These are phyloP conservation scores for Trogon surrucura DNA, from an alignment of 2,113 vertebrate species.

Conservation along the genomic window DNA sequence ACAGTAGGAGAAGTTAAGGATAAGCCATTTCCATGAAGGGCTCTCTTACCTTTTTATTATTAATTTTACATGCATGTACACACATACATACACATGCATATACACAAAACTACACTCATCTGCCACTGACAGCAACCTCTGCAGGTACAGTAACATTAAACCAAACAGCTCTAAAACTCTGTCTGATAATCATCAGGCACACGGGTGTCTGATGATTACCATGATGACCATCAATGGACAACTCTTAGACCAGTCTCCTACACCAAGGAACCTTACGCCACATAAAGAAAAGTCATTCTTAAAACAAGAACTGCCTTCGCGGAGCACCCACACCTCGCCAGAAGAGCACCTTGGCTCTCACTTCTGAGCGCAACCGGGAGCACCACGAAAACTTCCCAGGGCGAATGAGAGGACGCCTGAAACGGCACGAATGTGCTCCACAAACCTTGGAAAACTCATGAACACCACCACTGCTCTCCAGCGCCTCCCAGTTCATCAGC, in stretches of 20 bases:
- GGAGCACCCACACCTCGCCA: not conserved
- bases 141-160: not conserved
- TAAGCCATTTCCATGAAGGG: not conserved
- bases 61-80: not conserved
- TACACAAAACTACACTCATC: not conserved
- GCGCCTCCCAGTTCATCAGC: not conserved
- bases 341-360: not conserved
- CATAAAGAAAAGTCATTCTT: not conserved
- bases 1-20: not conserved
- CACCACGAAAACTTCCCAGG: too few species aligned
- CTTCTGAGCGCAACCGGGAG: not conserved
- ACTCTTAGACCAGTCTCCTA: not conserved
- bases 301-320: not conserved
- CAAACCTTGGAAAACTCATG: not conserved
- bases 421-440: not conserved
- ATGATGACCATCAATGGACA: not conserved
- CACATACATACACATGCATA: not conserved
- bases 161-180: not conserved
- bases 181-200: not conserved
- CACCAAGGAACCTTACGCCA: not conserved
- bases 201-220: too few species aligned
- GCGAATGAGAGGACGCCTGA: not conserved
- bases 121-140: not conserved
- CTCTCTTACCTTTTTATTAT: not conserved
- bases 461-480: not conserved